phyloP scores from a whole-genome alignment of 2,113 vertebrate genomes.

The Trinectes maculatus region DNA sequence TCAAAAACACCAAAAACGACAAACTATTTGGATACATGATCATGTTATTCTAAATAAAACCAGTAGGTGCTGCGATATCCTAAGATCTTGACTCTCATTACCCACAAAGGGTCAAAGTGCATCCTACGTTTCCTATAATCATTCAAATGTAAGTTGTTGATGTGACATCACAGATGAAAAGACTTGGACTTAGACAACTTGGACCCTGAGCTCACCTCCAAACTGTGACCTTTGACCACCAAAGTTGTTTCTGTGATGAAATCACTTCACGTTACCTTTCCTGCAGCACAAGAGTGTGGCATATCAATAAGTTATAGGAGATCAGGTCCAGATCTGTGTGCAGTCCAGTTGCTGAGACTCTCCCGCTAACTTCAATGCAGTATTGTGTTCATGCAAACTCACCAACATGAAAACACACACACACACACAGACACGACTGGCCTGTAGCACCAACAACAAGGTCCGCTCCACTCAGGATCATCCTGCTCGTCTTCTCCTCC shows the following conservation, averaged over 20 bases:
- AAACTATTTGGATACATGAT: too few relatives aligned
- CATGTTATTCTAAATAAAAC: too few relatives aligned
- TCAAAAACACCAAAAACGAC: too few relatives aligned
- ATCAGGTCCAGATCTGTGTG: background rate
- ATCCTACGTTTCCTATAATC: conserved; percentile 5
- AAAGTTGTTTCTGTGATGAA: too few relatives aligned
- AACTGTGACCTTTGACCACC: too few relatives aligned
- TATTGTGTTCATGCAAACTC: background rate
- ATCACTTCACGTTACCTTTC: too few relatives aligned
- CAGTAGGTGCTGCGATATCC: background rate
- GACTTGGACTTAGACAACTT: too few relatives aligned
- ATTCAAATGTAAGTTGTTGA: background rate
- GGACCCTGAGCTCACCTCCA: too few relatives aligned
- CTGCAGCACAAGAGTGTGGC: background rate
- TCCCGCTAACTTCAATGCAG: conserved; percentile 11
- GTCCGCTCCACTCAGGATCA: conserved; percentile 67
- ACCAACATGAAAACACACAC: conserved; percentile 16
- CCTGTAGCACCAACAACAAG: conserved; percentile 51
- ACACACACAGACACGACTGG: conserved; percentile 33
- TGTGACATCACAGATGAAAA: too few relatives aligned
- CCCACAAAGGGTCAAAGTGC: background rate
- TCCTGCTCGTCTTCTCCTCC: conserved; percentile 27
- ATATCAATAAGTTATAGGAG: background rate
- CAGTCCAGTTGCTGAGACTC: conserved; percentile 5
- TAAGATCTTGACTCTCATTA: background rate